Evolutionary conservation across 2,797 vertebrate genomes (phyloP).

Genomic region (Falco columbarius): DNA sequence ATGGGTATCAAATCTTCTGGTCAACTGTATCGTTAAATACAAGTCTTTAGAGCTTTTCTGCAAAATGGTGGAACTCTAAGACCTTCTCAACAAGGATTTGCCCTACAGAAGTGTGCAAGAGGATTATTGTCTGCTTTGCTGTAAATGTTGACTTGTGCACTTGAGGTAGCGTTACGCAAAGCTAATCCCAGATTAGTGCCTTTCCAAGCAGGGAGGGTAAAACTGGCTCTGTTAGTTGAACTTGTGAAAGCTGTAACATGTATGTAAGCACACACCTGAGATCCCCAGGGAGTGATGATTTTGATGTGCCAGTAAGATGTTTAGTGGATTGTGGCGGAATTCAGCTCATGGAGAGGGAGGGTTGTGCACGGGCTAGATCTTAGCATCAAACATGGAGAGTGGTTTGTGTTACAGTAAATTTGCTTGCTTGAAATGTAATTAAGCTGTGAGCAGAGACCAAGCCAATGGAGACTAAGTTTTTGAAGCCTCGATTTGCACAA

Average conservation of each 20-base stretch:
- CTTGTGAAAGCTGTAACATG: neutral
- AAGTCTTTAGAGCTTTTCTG: neutral
- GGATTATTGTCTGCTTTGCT: neutral
- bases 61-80: neutral
- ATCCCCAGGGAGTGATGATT: neutral
- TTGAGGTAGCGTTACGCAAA: slow-evolving; percentile 9
- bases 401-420: neutral
- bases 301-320: neutral
- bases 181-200: slow-evolving; percentile 46
- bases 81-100: neutral
- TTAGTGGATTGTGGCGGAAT: neutral
- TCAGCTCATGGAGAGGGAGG: neutral
- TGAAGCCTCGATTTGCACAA: neutral
- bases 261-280: neutral
- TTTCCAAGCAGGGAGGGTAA: neutral
- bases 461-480: neutral
- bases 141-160: neutral
- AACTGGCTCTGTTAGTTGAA: neutral
- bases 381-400: neutral
- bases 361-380: neutral
- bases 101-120: neutral
- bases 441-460: neutral
- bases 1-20: neutral
- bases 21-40: neutral
- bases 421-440: neutral